phyloP scores from a whole-genome alignment of 2,797 vertebrate species.

The Takifugu ocellatus region DNA sequence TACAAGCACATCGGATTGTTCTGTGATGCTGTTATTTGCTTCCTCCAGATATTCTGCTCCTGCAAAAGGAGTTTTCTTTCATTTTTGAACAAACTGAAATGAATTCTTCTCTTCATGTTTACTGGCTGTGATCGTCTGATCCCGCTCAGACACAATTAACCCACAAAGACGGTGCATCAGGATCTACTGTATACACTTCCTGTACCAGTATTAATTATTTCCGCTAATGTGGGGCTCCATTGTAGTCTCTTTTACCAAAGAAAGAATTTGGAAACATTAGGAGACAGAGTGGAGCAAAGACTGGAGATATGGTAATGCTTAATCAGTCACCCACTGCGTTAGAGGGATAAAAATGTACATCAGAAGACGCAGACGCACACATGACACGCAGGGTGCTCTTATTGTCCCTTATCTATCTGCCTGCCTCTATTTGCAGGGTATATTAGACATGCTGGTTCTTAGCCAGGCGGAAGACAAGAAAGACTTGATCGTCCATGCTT shows the following conservation, averaged over 20 bases:
- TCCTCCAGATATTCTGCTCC: too few relatives aligned
- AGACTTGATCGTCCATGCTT: constrained; percentile 83
- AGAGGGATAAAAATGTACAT: constrained; percentile 49
- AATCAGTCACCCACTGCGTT: constrained; percentile 43
- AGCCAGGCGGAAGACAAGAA: constrained; percentile 74
- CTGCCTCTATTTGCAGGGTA: constrained; percentile 81
- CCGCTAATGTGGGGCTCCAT: constrained; percentile 19
- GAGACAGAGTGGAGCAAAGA: constrained; percentile 22
- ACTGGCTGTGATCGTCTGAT: constrained; percentile 2
- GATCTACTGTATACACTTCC: constrained; percentile 12
- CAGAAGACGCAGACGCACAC: constrained; percentile 21
- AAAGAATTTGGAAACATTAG: constrained; percentile 15
- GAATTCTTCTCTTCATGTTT: neutral
- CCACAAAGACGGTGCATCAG: constrained; percentile 3
- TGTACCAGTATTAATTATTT: constrained; percentile 39
- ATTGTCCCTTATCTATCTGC: constrained; percentile 50
- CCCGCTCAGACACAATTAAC: neutral
- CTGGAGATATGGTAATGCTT: constrained; percentile 37
- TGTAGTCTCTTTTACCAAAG: constrained; percentile 7
- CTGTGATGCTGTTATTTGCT: too few relatives aligned
- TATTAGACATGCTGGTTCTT: constrained; percentile 92
- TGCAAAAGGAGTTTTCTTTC: neutral
- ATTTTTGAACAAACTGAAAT: neutral
- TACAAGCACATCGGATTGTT: too few relatives aligned
- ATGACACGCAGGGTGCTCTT: constrained; percentile 13